Conservation (phyloP, 2,797 vertebrate genomes). For the Cygnus olor region DNA sequence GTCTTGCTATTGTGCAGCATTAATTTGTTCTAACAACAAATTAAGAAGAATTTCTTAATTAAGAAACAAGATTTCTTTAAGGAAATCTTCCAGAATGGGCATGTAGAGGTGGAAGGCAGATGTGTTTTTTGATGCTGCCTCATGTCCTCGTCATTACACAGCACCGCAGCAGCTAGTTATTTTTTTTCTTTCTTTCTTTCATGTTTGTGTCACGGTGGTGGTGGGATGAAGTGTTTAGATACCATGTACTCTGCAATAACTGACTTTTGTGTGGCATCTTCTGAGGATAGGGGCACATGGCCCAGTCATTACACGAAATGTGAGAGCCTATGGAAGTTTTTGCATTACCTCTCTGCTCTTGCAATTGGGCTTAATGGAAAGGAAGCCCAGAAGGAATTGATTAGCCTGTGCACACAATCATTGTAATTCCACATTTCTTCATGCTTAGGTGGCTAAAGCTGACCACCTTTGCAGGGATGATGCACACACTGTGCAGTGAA, state of each 20-base stretch:
- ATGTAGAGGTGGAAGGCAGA: not conserved
- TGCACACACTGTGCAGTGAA: accelerated
- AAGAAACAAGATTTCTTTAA: not conserved
- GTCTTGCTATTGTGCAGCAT: not conserved
- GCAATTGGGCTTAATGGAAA: not conserved
- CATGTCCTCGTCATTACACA: not conserved
- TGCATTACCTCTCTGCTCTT: not conserved
- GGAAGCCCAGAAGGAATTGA: not conserved
- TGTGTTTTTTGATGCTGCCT: not conserved
- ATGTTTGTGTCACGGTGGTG: accelerated
- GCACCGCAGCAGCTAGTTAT: not conserved
- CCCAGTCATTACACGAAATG: not conserved
- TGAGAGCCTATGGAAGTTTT: not conserved
- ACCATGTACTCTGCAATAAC: not conserved
- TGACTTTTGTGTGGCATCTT: not conserved
- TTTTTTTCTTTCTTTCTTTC: not conserved
- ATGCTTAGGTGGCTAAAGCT: not conserved
- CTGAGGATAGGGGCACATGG: not conserved
- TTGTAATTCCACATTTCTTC: not conserved
- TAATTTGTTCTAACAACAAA: not conserved
- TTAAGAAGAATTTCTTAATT: no score
- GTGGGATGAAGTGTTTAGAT: not conserved
- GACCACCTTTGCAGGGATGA: not conserved
- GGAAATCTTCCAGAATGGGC: accelerated
- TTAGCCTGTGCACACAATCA: not conserved